Evolutionary conservation across 1,140 invertebrate species (phyloP), one percentile per base, ranked within the genome.

Genomic region (Stratiolaelaps scimitus): DNA sequence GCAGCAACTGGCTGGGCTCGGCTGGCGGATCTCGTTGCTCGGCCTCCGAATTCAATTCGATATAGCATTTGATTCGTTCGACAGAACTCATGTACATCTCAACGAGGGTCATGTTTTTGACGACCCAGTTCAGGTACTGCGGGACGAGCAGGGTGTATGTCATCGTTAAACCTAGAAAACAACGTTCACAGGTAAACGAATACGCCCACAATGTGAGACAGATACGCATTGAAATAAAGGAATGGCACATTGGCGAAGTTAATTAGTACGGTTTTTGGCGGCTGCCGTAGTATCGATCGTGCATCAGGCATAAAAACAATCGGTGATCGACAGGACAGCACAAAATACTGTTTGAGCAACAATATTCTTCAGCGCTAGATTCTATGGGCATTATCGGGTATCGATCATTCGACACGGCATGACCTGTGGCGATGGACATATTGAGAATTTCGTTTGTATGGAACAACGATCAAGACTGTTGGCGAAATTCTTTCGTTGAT

Each of bases 61-160:
- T 77, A 71, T 85, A 86, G 53, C 80, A 74, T n/a, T 80, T 77
- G 43, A 88, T 78, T 68, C 86, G 77, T 69, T 86, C 84, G 0
- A 88, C 84, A 10, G 85, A 83, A 48, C 82, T 83, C 76, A 88
- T 83, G 72, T 86, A 85, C 78, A 84, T 84, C 75, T 88, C 85
- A 68, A 86, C 81, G 72, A 87, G 85, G 4, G 85, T 81, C 65
- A 85, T 80, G 74, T 85, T 85, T 74, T 86, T 85, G 66, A 87
- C 85, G 53, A 87, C 83, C 82, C 85, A 87, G 71, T 86, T 87
- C 45, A 89, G 78, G 75, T 87, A 89, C 70, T 86, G 83, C 19
- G 86, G 86, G 67, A 88, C 81, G 64, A 88, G 76, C 20, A 89
- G 80, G n/a, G 85, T 83, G 75, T 88, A 88, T 71, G 85, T 84